Conservation (phyloP, 2,888 invertebrate species). For the Ptychoptera contaminata region DNA sequence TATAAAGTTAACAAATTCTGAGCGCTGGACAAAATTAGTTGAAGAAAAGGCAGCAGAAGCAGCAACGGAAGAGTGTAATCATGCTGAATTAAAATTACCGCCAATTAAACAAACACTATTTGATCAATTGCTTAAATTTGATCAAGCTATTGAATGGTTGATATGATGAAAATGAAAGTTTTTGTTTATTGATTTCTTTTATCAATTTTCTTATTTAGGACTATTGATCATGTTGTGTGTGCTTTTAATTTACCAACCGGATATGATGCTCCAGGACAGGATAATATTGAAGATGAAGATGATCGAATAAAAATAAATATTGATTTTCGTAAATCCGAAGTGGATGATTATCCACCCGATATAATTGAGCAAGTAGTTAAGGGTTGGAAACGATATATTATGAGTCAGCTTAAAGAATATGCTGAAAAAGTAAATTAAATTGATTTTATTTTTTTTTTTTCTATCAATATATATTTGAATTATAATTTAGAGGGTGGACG, state of each 20-base stretch:
- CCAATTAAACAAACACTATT: constrained; percentile 21
- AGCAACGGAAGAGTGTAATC: constrained; percentile 18
- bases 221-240: constrained; percentile 25
- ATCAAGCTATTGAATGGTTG: constrained; percentile 33
- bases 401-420: constrained; percentile 23
- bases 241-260: constrained; percentile 28
- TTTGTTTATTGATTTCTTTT: not conserved
- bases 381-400: constrained; percentile 36
- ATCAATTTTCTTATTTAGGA: constrained; percentile 14
- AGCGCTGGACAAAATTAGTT: constrained; percentile 37
- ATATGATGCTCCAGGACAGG: constrained; percentile 27
- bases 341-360: constrained; percentile 25
- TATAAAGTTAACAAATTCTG: constrained; percentile 36
- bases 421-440: constrained; percentile 17
- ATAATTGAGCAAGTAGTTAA: constrained; percentile 35
- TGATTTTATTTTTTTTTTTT: not conserved
- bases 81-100: constrained; percentile 17
- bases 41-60: constrained; percentile 33
- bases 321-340: constrained; percentile 21
- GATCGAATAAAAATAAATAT: constrained; percentile 23
- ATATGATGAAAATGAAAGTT: not conserved
- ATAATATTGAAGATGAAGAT: constrained; percentile 26
- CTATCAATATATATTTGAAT: not conserved
- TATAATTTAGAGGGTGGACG: not conserved
- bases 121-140: constrained; percentile 35